Conservation (phyloP, 2,113 vertebrate genomes). For the Mungos mungo region DNA sequence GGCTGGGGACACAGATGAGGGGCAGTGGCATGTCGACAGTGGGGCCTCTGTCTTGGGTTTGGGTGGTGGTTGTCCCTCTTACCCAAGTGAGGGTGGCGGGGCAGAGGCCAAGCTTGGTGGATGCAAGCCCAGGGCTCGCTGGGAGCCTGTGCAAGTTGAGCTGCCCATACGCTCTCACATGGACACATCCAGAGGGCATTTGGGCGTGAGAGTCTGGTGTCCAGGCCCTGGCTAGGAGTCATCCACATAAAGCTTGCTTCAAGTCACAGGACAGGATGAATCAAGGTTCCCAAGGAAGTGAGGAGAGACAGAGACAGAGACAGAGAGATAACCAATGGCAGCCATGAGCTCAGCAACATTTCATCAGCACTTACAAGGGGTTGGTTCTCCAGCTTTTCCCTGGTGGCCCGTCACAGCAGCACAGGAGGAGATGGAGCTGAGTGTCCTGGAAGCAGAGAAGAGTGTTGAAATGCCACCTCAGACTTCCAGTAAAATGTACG, state of each 20-base stretch:
- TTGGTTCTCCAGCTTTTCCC: neutral
- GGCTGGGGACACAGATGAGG: neutral
- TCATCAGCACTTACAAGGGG: neutral
- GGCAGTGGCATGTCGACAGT: rapidly evolving
- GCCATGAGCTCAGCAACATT: neutral
- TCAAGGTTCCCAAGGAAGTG: neutral
- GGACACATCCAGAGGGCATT: neutral
- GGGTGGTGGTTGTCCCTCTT: no score
- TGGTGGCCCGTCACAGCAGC: neutral
- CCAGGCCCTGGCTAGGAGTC: neutral
- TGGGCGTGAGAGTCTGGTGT: neutral
- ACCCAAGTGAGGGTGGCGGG: neutral
- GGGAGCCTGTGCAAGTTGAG: neutral
- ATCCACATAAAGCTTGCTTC: neutral
- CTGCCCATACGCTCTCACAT: neutral
- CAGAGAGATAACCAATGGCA: neutral
- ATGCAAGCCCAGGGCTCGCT: neutral
- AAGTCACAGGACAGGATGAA: neutral
- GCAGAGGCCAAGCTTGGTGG: neutral
- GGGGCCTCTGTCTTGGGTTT: neutral
- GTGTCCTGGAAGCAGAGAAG: neutral
- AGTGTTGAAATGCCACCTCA: neutral
- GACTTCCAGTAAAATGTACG: neutral
- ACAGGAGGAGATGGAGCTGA: neutral
- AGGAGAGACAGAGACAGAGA: neutral